Evolutionary conservation across 2,797 vertebrate genomes (phyloP).

Genomic region (Poecilia wingei): DNA sequence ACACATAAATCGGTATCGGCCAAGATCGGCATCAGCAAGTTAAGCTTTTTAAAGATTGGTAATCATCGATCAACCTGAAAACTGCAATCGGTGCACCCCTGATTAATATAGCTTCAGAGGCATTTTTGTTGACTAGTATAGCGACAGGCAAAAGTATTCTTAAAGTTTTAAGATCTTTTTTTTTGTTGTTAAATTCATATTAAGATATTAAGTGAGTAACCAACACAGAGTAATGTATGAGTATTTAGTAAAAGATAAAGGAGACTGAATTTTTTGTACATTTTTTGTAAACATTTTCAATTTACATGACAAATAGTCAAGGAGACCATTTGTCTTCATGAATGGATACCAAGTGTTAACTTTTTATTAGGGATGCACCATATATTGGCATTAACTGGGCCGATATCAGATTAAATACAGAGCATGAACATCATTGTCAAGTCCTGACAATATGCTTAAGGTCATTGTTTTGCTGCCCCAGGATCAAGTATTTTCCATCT

Average conservation of each 20-base stretch:
- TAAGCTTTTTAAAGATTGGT: no score
- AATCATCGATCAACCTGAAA: no score
- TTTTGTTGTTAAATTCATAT: neutral
- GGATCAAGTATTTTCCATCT: neutral
- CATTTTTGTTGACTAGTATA: slow-evolving; percentile 12
- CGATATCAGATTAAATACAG: neutral
- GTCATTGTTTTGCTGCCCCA: neutral
- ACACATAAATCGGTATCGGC: no score
- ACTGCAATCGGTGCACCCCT: no score
- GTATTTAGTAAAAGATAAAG: neutral
- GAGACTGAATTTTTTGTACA: neutral
- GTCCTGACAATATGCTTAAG: neutral
- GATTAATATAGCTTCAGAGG: slow-evolving; percentile 5
- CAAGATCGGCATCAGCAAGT: no score
- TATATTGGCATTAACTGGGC: no score
- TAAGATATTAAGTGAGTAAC: neutral
- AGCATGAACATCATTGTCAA: neutral
- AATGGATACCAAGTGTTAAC: no score
- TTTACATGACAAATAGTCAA: no score
- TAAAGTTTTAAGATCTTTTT: neutral
- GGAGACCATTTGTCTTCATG: no score
- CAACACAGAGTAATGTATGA: neutral
- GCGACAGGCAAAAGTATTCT: neutral
- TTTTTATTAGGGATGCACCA: no score
- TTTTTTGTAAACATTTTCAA: neutral